Base-by-base conservation (phyloP, 2,888 invertebrate species). In the Hyppa rectilinea region DNA sequence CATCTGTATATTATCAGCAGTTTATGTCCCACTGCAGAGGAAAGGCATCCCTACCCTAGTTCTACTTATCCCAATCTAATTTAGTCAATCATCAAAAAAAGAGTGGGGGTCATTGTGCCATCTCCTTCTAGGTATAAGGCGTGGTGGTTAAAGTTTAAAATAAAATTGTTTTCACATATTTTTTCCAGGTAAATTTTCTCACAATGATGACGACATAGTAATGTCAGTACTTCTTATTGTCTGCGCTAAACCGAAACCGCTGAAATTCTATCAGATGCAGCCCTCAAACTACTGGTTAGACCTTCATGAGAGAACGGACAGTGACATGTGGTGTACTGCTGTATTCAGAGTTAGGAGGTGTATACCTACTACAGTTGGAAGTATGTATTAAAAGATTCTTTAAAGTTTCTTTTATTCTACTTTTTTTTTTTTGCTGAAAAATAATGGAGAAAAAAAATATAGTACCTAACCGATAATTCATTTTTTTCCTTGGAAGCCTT, bases 281-380 rank as follows among this genome's bases (percentile, higher is more conserved):
- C 93, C 94, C 2, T 85, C 91, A 2, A 80, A 93, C 72, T 89
- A 94, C 78, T 95, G 95, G 95, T 64, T 93, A 23, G 95, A 95
- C 66, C 87, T 96, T 3, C 95, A 96, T 78, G 84, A 90, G 62
- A 86, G 89, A 58, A 92, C 82, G 36, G 94, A 96, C 68, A 88
- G 91, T 63, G 90, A 91, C 71, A 91, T 94, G 31, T 93, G 93
- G 93, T 95, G 92, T 69, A 93, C 95, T 17, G 92, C 95, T 31
- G 93, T 96, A 2, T 96, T 96, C 78, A 89, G 92, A 85, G 86
- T 96, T 0, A 89, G 96, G 67, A 95, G 93, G 84, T 96, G 96
- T 84, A 93, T 96, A 78, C 92, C 95, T 45, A 94, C 93, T 20
- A 92, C 91, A 36, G 91, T 92, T 76, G 92, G 91, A 68, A 90